These are phyloP conservation scores for Microctonus aethiopoides DNA, from an alignment of 2,888 invertebrate species.

Conservation along the genomic window DNA sequence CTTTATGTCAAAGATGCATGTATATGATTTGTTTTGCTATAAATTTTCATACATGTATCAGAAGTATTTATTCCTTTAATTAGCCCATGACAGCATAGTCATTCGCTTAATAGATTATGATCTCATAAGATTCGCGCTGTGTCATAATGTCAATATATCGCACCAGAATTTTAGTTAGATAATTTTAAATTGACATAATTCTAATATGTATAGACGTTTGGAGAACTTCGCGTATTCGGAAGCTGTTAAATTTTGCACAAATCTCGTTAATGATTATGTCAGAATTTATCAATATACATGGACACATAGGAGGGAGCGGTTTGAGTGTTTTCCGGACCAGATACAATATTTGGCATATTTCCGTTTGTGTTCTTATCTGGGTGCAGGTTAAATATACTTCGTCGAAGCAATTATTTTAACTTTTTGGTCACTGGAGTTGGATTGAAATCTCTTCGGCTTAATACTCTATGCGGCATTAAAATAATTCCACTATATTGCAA, in stretches of 20 bases:
- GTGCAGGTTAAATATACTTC: too few species aligned
- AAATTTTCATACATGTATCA: background rate
- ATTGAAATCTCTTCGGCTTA: too few species aligned
- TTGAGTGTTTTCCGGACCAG: too few species aligned
- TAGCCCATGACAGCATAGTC: constrained; percentile 33
- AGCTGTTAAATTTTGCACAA: background rate
- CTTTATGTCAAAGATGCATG: background rate
- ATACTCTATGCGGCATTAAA: too few species aligned
- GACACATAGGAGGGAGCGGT: too few species aligned
- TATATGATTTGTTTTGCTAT: background rate
- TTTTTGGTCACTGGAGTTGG: too few species aligned
- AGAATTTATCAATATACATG: background rate
- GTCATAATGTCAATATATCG: constrained; percentile 56
- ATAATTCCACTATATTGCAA: too few species aligned
- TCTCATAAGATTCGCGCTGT: constrained; percentile 56
- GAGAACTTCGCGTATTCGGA: constrained; percentile 46
- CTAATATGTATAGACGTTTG: constrained; percentile 48
- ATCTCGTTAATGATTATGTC: background rate
- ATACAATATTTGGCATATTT: background rate
- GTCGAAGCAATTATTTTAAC: too few species aligned
- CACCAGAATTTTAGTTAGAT: constrained; percentile 58
- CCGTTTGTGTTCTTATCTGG: too few species aligned
- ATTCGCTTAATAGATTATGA: constrained; percentile 45
- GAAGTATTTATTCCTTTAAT: constrained; percentile 13
- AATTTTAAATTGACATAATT: constrained; percentile 60